These are phyloP conservation scores for Mycogona germanica DNA, from an alignment of 2,888 invertebrate genomes.

Conservation along the genomic window DNA sequence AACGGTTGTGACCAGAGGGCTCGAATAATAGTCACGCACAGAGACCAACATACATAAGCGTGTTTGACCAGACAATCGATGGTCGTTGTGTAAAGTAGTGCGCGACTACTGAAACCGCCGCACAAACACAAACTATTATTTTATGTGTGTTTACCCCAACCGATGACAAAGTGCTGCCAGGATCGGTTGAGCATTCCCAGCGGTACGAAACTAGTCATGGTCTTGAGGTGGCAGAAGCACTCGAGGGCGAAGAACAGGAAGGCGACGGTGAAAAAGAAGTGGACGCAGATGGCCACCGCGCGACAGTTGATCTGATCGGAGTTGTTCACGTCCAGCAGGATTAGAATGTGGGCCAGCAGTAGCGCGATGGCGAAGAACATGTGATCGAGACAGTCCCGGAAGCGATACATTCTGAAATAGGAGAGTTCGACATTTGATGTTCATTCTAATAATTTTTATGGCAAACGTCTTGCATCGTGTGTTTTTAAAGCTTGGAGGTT, in stretches of 20 bases:
- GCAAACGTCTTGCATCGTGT: too few species aligned
- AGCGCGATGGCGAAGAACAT: slow-evolving; percentile 10
- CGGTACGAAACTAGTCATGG: slow-evolving; percentile 13
- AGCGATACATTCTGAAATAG: slow-evolving; percentile 9
- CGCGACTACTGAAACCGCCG: too few species aligned
- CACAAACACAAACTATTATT: too few species aligned
- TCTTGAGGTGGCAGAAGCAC: slow-evolving; percentile 13
- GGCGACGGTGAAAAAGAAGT: slow-evolving; percentile 12
- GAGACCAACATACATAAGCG: too few species aligned
- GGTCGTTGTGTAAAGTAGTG: too few species aligned
- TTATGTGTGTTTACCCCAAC: slow-evolving; percentile 14
- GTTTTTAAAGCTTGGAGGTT: too few species aligned
- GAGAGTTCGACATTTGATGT: neutral
- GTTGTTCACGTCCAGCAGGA: slow-evolving; percentile 5
- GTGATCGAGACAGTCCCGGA: slow-evolving; percentile 4
- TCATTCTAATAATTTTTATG: neutral
- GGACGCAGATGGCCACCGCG: slow-evolving; percentile 10
- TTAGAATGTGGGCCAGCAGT: slow-evolving; percentile 12
- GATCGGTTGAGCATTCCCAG: slow-evolving; percentile 1
- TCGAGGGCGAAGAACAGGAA: slow-evolving; percentile 16
- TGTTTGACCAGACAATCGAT: neutral
- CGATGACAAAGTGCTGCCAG: slow-evolving; percentile 15
- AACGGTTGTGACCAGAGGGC: neutral
- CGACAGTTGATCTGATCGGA: slow-evolving; percentile 10
- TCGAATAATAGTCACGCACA: too few species aligned